Evolutionary conservation across 2,797 vertebrate genomes (phyloP), one percentile per base, ranked within the genome.

Genomic region (Sarcophilus harrisii): DNA sequence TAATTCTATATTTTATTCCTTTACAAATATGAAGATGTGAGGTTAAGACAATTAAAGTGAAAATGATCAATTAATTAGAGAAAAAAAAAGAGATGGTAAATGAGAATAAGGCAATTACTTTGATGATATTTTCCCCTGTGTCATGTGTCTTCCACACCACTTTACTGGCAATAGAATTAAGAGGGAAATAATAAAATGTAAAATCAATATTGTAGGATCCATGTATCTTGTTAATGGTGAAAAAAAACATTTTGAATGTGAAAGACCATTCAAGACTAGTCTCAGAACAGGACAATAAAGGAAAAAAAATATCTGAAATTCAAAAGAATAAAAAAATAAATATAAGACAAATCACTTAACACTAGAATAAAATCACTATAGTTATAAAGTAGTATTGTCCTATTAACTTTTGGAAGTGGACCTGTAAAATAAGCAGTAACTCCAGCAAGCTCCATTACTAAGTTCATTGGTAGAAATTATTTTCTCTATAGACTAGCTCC

Each of bases 351-450:
- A n/a, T 95, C 38, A 95, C 92, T 96, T n/a, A 94, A 27, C 3
- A 95, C 57, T 95, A 60, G 95, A 96, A 96, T 95, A 93, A 96
- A 97, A 96, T 14, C 57, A 93, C 93, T 94, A 27, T 57, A 94
- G 58, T 93, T 93, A 2, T 90, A 94, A 95, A 92, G n/a, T 94
- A 28, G 24, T 95, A 94, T 94, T 97, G 58, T 96, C 58, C 30
- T 93, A 96, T 94, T 96, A 94, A 59, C 21, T 96, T 94, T 92
- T 94, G 28, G 30, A 94, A 92, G 13, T 87, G 6, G 93, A 96
- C 24, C n/a, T 95, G 45, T 94, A 95, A 96, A 95, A 96, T 96
- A 95, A 95, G 92, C 59, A 94, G 21, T 92, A n/a, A 95, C 38
- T 91, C 54, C 14, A 94, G 90, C n/a, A 90, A 57, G 92, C 32